Base-by-base conservation (phyloP, 2,113 vertebrate genomes). In the Colaptes auratus region DNA sequence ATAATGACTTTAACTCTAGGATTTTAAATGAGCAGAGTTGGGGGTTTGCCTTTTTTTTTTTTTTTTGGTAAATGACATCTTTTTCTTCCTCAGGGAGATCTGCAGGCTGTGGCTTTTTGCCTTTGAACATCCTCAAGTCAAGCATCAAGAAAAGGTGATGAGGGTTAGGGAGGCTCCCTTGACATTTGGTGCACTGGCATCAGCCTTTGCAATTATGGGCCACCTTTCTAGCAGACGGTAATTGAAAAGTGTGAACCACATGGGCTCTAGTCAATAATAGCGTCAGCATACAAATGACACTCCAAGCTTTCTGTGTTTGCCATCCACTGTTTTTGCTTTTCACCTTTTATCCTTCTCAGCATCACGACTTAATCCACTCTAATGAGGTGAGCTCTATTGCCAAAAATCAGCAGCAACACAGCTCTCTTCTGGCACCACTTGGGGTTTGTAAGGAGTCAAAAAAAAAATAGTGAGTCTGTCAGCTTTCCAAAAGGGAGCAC, bases 81-180 rank as follows among this genome's bases (percentile, higher is more conserved):
- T 91, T 94, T 86, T 95, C 88, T 81, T 93, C 97, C 95, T 94
- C 52, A 6, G 97, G 97, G 97, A 96, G 93, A 94, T 94, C 92
- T 83, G 72, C 74, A 83, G 96, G 88, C 96, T 92, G 97, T 91
- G 95, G 93, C 96, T 97, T 94, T 97, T 97, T 98, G 98, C 98
- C 98, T 99, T 99, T 99, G 98, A 98, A 98, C 98, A 98, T 97
- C 92, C 95, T 92, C 93, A 98, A 98, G 97, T 97, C 93, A 97
- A 95, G 97, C 97, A 96, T 98, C 97, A 97, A 95, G 97, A 96
- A 98, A 95, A 97, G 98, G 97, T 97, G 97, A 95, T 88, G 95
- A 93, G 96, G 97, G 96, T 95, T 81, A 95, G 96, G 95, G 96
- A 96, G 97, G 95, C 87, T 98, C 98, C 98, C 98, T 96, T 95